These are phyloP conservation scores for Uria lomvia DNA, from an alignment of 2,113 vertebrate genomes.

Conservation along the genomic window DNA sequence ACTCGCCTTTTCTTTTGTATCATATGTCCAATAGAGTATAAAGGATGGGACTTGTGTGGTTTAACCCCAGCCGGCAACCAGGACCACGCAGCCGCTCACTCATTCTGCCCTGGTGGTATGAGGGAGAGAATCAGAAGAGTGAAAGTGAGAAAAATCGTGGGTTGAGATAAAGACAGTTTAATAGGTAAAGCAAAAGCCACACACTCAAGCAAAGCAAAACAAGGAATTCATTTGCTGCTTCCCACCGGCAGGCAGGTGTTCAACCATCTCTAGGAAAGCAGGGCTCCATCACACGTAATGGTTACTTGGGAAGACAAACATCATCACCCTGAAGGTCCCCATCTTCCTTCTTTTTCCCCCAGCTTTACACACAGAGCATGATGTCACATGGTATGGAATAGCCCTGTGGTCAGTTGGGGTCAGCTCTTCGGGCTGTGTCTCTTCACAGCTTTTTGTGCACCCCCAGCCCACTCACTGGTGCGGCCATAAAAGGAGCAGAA, in stretches of 20 bases:
- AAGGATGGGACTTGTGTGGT: neutral
- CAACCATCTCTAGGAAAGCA: neutral
- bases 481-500: neutral
- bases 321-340: neutral
- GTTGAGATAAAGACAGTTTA: neutral
- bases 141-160: neutral
- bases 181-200: neutral
- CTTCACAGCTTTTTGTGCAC: neutral
- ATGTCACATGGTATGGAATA: neutral
- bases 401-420: neutral
- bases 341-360: neutral
- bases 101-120: neutral
- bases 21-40: neutral
- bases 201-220: neutral
- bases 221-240: neutral
- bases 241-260: neutral
- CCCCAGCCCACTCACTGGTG: neutral
- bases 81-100: neutral
- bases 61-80: neutral
- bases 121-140: neutral
- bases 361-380: neutral
- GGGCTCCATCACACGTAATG: neutral
- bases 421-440: neutral
- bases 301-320: neutral
- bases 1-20: neutral